Percentiles rank a stretch among this genome's conserved stretches.
Conservation (phyloP, 2,113 vertebrate species). For the Piprites chloris region DNA sequence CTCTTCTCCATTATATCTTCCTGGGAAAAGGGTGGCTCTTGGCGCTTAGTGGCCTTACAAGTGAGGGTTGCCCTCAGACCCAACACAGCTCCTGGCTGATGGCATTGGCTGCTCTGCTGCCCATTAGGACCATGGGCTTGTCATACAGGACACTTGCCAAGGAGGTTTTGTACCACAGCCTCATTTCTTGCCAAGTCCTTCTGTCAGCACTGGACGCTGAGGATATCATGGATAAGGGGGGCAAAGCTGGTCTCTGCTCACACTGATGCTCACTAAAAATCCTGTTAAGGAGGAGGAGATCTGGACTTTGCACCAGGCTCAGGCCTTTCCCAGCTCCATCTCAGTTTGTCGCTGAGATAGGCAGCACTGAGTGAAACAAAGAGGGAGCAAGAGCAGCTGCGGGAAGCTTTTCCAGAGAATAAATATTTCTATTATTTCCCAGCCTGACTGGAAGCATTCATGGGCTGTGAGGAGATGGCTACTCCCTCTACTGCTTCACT, state of each 20-base stretch:
- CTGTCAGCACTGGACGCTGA: neutral
- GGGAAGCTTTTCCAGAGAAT: conserved; percentile 31
- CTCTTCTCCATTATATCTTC: neutral
- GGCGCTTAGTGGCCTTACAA: neutral
- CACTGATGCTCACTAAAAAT: neutral
- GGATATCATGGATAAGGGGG: neutral
- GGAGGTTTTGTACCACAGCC: neutral
- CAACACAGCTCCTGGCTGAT: rapidly evolving
- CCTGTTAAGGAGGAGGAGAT: neutral
- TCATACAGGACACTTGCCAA: neutral
- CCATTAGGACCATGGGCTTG: rapidly evolving
- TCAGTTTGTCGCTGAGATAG: neutral
- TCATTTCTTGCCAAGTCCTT: neutral
- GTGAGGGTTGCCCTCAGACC: rapidly evolving
- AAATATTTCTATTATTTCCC: conserved; percentile 62
- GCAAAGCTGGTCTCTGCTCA: neutral
- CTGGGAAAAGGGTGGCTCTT: neutral
- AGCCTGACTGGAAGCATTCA: conserved; percentile 50
- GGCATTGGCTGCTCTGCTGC: neutral
- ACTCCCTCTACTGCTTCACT: conserved; percentile 34
- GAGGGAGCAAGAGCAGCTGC: conserved; percentile 11
- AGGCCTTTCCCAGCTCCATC: neutral
- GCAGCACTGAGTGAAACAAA: conserved; percentile 11
- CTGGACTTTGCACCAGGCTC: neutral
- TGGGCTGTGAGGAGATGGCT: conserved; percentile 10